Evolutionary conservation across 2,888 invertebrate genomes (phyloP).

Genomic region (Aleiodes testaceus): DNA sequence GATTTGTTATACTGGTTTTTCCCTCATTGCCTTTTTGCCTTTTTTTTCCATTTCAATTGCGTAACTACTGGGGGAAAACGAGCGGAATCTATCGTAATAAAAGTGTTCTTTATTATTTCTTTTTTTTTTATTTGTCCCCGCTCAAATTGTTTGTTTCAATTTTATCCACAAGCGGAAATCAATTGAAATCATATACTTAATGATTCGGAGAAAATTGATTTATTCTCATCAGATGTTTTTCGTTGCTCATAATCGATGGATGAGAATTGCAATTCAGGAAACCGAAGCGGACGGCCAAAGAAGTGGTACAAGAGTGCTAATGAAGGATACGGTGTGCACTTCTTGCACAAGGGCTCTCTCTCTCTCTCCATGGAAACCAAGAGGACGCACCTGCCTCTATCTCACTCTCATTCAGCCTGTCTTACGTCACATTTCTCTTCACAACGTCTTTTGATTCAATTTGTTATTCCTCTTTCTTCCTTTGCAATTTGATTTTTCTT

Average conservation of each 20-base stretch:
- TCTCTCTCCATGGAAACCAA: conserved; percentile 36
- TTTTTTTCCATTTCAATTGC: conserved; percentile 6
- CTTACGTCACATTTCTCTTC: conserved; percentile 4
- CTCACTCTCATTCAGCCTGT: conserved; percentile 30
- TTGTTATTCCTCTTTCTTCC: background rate
- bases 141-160: conserved; percentile 9
- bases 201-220: conserved; percentile 8
- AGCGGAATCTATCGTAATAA: conserved; percentile 17
- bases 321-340: conserved; percentile 65
- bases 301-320: conserved; percentile 68
- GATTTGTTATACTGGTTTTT: conserved; percentile 15
- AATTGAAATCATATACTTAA: conserved; percentile 7
- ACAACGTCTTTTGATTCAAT: background rate
- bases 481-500: background rate
- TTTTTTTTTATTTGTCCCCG: background rate
- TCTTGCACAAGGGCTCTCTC: conserved; percentile 41
- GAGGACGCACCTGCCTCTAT: conserved; percentile 60
- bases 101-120: background rate
- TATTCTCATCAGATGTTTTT: background rate
- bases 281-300: conserved; percentile 34
- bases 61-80: conserved; percentile 13
- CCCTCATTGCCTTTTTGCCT: background rate
- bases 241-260: conserved; percentile 5
- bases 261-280: conserved; percentile 34
- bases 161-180: conserved; percentile 18